These are phyloP conservation scores for Gorilla gorilla DNA, from an alignment of 2,113 vertebrate genomes.

Conservation along the genomic window DNA sequence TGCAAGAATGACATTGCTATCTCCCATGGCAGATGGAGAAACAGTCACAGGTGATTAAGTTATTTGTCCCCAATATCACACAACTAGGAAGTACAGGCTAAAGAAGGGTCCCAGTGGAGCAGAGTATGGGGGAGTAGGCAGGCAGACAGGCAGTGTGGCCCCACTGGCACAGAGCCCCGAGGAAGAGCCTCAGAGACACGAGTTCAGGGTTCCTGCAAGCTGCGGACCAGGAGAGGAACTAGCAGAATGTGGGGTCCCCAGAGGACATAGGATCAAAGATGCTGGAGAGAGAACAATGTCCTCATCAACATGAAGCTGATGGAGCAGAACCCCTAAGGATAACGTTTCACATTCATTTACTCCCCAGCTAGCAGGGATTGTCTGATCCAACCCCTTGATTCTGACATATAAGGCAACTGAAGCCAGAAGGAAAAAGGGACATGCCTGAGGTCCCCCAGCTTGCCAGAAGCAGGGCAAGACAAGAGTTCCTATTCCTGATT, in stretches of 20 bases:
- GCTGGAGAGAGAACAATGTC: not conserved
- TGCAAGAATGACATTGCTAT: not conserved
- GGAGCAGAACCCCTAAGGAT: not conserved
- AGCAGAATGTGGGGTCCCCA: not conserved
- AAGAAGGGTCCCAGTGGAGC: not conserved
- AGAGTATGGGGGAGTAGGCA: not conserved
- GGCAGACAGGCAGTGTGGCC: not conserved
- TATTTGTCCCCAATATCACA: not conserved
- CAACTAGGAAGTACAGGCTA: not conserved
- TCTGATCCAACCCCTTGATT: not conserved
- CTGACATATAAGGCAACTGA: not conserved
- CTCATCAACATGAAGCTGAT: not conserved
- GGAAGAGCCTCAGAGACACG: not conserved
- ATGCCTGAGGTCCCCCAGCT: not conserved
- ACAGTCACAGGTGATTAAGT: not conserved
- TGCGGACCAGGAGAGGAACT: not conserved
- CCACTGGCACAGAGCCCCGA: not conserved
- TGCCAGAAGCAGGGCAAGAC: not conserved
- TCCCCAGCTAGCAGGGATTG: not conserved
- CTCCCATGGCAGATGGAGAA: not conserved
- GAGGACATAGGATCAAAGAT: not conserved
- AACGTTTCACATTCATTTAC: not conserved
- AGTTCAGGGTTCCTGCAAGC: not conserved
- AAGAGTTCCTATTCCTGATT: not conserved
- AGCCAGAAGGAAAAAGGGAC: not conserved